These are phyloP conservation scores for Gastrophryne carolinensis DNA, from an alignment of 2,797 vertebrate genomes.

Conservation along the genomic window DNA sequence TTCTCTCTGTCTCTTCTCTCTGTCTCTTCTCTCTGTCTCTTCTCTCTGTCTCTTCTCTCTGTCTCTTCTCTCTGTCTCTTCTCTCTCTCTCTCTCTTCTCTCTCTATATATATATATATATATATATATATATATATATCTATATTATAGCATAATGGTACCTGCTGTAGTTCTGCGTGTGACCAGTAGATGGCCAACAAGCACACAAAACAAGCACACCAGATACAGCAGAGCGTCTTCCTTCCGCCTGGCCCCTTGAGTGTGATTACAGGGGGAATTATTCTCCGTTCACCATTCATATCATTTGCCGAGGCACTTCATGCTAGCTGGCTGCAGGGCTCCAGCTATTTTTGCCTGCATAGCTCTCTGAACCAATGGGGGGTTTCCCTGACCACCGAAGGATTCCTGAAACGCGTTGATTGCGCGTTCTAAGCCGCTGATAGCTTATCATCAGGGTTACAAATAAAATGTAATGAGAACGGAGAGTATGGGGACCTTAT, in stretches of 20 bases:
- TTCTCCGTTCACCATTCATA: conserved; percentile 20
- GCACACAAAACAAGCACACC: not conserved
- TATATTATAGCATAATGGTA: too few species aligned
- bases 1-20: too few species aligned
- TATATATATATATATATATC: too few species aligned
- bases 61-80: too few species aligned
- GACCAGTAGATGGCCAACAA: conserved; percentile 10
- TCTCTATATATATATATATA: too few species aligned
- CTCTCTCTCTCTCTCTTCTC: too few species aligned
- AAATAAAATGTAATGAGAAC: not conserved
- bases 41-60: too few species aligned
- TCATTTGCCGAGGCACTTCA: conserved; percentile 19
- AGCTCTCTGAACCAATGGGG: conserved; percentile 2
- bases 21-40: too few species aligned
- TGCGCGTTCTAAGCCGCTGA: conserved; percentile 1
- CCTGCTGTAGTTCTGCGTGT: not conserved
- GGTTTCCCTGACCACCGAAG: not conserved
- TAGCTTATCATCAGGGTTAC: conserved; percentile 13
- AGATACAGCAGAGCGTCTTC: conserved; percentile 17
- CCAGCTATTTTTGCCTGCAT: conserved; percentile 10
- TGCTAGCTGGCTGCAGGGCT: conserved; percentile 15
- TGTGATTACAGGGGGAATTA: conserved; percentile 32
- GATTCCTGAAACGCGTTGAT: conserved; percentile 14
- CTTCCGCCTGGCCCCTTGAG: conserved; percentile 26
- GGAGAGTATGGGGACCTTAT: not conserved